Evolutionary conservation across 2,113 vertebrate species (phyloP), one percentile per base, ranked within the genome.

Genomic region (Myodes glareolus): DNA sequence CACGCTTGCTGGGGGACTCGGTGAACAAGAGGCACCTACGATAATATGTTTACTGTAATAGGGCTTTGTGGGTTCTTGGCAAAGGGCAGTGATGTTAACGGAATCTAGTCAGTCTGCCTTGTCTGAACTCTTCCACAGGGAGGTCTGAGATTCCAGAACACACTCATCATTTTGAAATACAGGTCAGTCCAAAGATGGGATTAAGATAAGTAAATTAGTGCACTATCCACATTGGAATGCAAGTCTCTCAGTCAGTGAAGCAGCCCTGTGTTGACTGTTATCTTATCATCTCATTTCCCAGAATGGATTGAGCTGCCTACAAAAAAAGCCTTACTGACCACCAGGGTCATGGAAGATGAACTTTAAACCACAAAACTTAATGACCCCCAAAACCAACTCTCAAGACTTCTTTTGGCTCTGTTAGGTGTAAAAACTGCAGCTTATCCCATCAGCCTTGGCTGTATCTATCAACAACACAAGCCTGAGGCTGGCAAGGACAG

Each of bases 201-300:
- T 97, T 97, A 97, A 95, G 96, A 96, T 96, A 97, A 95, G 90
- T 65, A 93, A 97, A 94, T 96, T 76, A 96, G 68, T 45, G 91
- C 94, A 93, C 86, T 93, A 95, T 84, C 78, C 68, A 93, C 92
- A 65, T 55, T 93, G 96, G 96, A 97, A 98, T 92, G 96, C 78
- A 87, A 91, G 25, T 93, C 80, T 96, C 96, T 84, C 92, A 93
- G 97, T 91, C 63, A 93, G 90, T 42, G 80, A 81, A 96, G 86
- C 89, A 95, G 80, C 75, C 97, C 90, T 45, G 14, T 68, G 67
- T 76, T 95, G 96, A 95, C 90, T 90, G n/a, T 95, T 94, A 93
- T 84, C 93, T 91, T 70, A 72, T 90, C 78, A 94, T 96, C 89
- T 95, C 65, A 2, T 85, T 92, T 96, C 92, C 81, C 80, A 89